These are phyloP conservation scores for Hanleya hanleyi DNA, from an alignment of 2,888 invertebrate species.

Conservation along the genomic window DNA sequence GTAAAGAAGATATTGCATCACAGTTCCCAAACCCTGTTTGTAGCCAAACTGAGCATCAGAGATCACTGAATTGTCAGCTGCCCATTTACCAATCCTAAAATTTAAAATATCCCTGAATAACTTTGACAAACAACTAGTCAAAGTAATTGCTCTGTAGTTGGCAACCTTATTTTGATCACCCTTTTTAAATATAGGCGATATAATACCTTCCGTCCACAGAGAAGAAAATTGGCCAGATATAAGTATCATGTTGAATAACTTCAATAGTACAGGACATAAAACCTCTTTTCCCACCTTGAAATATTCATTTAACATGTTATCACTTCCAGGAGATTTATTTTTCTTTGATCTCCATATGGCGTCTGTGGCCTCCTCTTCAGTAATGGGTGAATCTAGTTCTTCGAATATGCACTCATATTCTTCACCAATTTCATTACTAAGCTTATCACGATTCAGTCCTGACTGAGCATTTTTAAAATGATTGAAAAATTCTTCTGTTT, in stretches of 20 bases:
- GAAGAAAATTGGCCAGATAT: background rate
- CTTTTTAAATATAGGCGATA: background rate
- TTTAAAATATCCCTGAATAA: too few species aligned
- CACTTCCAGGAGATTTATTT: background rate
- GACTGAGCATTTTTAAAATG: too few species aligned
- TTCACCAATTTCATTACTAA: too few species aligned
- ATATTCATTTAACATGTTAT: background rate
- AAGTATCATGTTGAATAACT: conserved; percentile 1
- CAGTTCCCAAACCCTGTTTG: too few species aligned
- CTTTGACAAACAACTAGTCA: background rate
- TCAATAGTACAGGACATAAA: background rate
- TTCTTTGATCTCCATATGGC: conserved; percentile 11
- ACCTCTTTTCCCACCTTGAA: background rate
- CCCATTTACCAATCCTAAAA: too few species aligned
- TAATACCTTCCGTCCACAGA: background rate
- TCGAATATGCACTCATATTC: background rate
- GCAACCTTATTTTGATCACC: background rate
- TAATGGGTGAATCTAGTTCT: background rate
- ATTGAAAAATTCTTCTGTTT: too few species aligned
- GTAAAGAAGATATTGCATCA: too few species aligned
- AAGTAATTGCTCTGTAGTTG: background rate
- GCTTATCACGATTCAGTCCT: too few species aligned
- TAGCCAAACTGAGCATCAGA: too few species aligned
- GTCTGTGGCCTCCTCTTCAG: background rate
- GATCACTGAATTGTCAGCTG: too few species aligned